A percentile compares a stretch with the other conserved stretches of the same genome.
Conservation (phyloP, 2,888 invertebrate genomes). For the Polyommatus icarus region DNA sequence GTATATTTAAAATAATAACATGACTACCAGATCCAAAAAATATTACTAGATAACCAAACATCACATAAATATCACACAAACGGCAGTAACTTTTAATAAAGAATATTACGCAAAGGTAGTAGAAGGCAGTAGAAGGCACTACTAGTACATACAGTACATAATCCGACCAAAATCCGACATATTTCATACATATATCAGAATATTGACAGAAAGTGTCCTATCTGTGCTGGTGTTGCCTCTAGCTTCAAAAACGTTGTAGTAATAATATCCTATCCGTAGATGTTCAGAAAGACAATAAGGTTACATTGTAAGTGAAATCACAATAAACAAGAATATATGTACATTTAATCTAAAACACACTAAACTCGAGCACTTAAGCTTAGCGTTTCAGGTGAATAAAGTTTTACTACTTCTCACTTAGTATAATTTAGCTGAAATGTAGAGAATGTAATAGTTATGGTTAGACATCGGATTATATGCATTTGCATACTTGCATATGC, state of each 20-base stretch:
- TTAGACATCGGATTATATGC: too few species aligned
- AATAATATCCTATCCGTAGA: too few species aligned
- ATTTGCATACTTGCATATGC: too few species aligned
- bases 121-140: too few species aligned
- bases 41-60: not conserved
- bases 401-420: not conserved
- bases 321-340: not conserved
- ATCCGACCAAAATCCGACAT: too few species aligned
- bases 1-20: not conserved
- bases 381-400: not conserved
- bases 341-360: not conserved
- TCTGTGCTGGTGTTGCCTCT: too few species aligned
- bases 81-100: not conserved
- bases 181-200: too few species aligned
- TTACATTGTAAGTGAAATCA: not conserved
- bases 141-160: too few species aligned
- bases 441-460: not conserved
- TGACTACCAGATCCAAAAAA: not conserved
- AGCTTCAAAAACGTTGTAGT: too few species aligned
- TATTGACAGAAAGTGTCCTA: too few species aligned
- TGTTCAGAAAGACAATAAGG: too few species aligned
- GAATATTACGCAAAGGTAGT: too few species aligned
- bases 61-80: slow-evolving; percentile 1
- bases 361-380: not conserved
- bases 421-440: not conserved